phyloP scores from a whole-genome alignment of 2,113 vertebrate species.

The Menura novaehollandiae region DNA sequence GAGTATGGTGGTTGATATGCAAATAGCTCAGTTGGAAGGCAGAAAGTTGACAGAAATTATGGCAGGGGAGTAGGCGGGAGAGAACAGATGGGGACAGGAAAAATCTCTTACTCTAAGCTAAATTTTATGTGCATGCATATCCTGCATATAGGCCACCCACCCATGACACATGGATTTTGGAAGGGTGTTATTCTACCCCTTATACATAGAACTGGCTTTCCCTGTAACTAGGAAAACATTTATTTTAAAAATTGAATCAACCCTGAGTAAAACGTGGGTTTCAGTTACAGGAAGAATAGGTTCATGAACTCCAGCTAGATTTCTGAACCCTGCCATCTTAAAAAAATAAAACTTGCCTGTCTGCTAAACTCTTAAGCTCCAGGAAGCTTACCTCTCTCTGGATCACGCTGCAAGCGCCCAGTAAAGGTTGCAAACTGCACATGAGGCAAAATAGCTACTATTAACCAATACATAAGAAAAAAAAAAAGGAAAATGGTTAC shows the following conservation, averaged over 20 bases:
- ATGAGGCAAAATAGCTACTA: neutral
- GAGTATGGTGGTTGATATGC: neutral
- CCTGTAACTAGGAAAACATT: slow-evolving; percentile 48
- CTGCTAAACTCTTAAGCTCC: neutral
- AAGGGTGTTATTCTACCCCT: slow-evolving; percentile 46
- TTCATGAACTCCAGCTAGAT: slow-evolving; percentile 56
- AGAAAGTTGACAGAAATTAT: neutral
- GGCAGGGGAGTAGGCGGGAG: neutral
- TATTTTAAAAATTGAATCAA: slow-evolving; percentile 65
- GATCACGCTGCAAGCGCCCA: neutral
- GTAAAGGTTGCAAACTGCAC: neutral
- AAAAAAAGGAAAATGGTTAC: neutral
- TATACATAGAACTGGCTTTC: slow-evolving; percentile 22
- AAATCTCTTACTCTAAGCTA: neutral
- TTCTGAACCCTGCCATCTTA: slow-evolving; percentile 31
- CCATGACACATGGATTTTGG: slow-evolving; percentile 4
- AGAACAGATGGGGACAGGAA: neutral
- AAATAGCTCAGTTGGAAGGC: neutral
- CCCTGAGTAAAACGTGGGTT: slow-evolving; percentile 55
- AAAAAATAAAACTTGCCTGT: neutral
- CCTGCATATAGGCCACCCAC: slow-evolving; percentile 17
- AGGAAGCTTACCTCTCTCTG: neutral
- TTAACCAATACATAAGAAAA: neutral
- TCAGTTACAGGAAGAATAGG: slow-evolving; percentile 57
- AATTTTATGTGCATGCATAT: neutral